Conservation (phyloP, 2,113 vertebrate species). For the Piprites chloris region DNA sequence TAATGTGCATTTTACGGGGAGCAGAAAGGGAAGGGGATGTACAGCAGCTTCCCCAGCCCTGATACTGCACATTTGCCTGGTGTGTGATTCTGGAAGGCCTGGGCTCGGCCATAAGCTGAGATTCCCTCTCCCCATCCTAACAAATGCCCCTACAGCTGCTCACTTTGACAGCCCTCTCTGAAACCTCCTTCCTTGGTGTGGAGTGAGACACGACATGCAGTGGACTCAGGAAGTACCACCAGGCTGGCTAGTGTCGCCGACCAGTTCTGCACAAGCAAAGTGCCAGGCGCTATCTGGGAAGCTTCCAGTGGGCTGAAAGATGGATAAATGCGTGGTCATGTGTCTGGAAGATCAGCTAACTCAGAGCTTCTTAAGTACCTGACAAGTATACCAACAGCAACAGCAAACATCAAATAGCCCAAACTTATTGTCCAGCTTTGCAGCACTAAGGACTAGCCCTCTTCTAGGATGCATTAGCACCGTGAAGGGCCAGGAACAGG, state of each 20-base stretch:
- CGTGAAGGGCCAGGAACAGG: neutral
- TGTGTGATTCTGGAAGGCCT: neutral
- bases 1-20: neutral
- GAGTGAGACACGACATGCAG: neutral
- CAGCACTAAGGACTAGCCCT: neutral
- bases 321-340: neutral
- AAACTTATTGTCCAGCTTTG: neutral
- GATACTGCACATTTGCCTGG: neutral
- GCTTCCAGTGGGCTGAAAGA: neutral
- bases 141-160: neutral
- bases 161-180: neutral
- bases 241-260: fast-evolving
- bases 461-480: neutral
- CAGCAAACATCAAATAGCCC: neutral
- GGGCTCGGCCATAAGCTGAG: neutral
- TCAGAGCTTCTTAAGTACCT: neutral
- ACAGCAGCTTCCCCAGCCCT: neutral
- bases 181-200: neutral
- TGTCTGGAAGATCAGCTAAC: neutral
- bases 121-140: neutral
- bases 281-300: neutral
- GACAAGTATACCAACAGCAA: neutral
- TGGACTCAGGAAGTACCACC: neutral
- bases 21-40: neutral
- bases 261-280: neutral